Conservation (phyloP, 1,140 invertebrate genomes). For the Sipha flava region DNA sequence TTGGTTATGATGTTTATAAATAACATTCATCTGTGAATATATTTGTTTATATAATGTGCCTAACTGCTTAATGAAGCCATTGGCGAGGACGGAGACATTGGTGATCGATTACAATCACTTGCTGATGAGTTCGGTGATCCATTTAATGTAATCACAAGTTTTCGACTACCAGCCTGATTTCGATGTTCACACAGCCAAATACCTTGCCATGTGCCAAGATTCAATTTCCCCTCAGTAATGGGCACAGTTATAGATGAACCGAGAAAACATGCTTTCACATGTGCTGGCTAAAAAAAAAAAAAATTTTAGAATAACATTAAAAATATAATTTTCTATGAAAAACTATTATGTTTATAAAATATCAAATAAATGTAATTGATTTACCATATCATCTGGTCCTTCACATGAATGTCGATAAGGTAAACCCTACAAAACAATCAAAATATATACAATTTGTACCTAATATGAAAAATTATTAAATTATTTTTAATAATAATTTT, state of each 20-base stretch:
- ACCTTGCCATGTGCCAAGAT: conserved; percentile 93
- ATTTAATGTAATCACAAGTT: conserved; percentile 82
- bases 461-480: no score
- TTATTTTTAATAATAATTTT: no score
- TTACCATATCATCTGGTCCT: conserved; percentile 96
- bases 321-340: no score
- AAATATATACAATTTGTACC: background rate
- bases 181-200: conserved; percentile 97
- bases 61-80: conserved; percentile 84
- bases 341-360: no score
- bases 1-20: background rate
- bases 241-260: conserved; percentile 91
- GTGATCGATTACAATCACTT: conserved; percentile 65
- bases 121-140: conserved; percentile 59
- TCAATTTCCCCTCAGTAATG: conserved; percentile 89
- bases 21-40: background rate
- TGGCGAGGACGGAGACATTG: conserved; percentile 70
- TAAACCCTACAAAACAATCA: conserved; percentile 53
- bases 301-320: conserved; percentile 36
- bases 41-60: conserved; percentile 33
- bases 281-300: conserved; percentile 72
- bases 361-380: conserved; percentile 3
- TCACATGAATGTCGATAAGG: conserved; percentile 93
- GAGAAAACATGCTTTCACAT: conserved; percentile 92
- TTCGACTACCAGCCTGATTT: conserved; percentile 85